Conservation (phyloP, 1,140 invertebrate species). For the Drosophila ogumai region DNA sequence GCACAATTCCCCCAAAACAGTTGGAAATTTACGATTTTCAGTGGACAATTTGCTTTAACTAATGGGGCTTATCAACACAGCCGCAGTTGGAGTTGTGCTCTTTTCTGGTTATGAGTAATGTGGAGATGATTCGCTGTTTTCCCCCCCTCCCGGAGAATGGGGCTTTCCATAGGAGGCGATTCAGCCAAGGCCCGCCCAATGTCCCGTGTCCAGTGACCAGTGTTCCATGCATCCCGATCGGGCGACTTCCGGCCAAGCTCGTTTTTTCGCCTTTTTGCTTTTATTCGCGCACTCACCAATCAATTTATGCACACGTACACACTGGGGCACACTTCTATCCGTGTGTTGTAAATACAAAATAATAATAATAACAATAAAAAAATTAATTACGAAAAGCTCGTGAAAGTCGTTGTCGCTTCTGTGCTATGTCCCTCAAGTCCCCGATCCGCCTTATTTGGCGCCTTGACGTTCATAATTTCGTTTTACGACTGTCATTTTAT, state of each 20-base stretch:
- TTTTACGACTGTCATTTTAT: constrained; percentile 82
- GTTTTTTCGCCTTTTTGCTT: constrained; percentile 72
- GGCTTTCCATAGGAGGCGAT: constrained; percentile 34
- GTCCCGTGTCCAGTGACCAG: constrained; percentile 37
- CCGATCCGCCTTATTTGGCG: constrained; percentile 68
- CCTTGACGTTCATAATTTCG: constrained; percentile 80
- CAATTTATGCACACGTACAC: constrained; percentile 29
- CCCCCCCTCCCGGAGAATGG: constrained; percentile 14
- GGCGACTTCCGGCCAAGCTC: constrained; percentile 72
- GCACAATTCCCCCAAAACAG: not conserved
- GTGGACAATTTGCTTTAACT: not conserved
- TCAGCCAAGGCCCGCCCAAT: constrained; percentile 64
- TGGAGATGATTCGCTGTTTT: constrained; percentile 21
- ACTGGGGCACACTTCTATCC: constrained; percentile 28
- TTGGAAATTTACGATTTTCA: not conserved
- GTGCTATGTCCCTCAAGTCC: constrained; percentile 35
- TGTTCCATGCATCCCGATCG: constrained; percentile 41
- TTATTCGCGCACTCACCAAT: constrained; percentile 68
- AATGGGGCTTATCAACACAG: not conserved
- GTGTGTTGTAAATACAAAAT: constrained; percentile 61
- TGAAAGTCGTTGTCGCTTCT: constrained; percentile 78
- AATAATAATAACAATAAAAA: constrained; percentile 60
- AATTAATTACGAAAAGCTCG: constrained; percentile 74
- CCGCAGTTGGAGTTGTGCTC: constrained; percentile 4
- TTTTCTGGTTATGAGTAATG: constrained; percentile 17